Evolutionary conservation across 2,797 vertebrate species (phyloP), one percentile per base, ranked within the genome.

Genomic region (Cheirogaleus major): DNA sequence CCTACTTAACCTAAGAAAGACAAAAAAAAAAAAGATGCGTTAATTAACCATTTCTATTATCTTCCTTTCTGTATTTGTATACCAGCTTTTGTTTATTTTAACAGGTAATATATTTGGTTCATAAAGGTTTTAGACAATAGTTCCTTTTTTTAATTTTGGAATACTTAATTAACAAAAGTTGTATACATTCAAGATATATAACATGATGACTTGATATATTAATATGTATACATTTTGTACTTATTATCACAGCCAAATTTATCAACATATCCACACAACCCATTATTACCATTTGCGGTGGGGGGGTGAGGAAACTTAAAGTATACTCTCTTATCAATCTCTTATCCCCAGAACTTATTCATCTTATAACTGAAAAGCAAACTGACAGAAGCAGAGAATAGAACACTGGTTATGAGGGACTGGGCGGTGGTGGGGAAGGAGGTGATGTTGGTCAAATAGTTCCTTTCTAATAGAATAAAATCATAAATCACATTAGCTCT

Each of bases 11-110:
- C 20, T 70, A 72, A 81, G 70, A 89, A 88, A 91, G 32, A 83
- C 27, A 1, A 32, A 55, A 45, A 10, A 55, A 45, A 10, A 65
- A 83, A 78, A 82, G 38, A 75, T 78, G 1, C 50, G 6, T 79
- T 79, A 65, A 32, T n/a, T 95, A 69, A 76, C 32, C 30, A 83
- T 76, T 93, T 78, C 38, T 48, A 81, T 25, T 95, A 72, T 93
- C 55, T 90, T 78, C 79, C 57, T 72, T 90, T 80, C 27, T 92
- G 8, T 80, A 41, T 73, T 86, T 83, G 27, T 43, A 81, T 76
- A 45, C 9, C 9, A 94, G 27, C 59, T 82, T 95, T 83, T 83
- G 25, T 80, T 85, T 73, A 76, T 67, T 94, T 93, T 95, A 88
- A 84, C 80, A 45, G 3, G n/a, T 35, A 90, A 72, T 63, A 69